Evolutionary conservation across 2,888 invertebrate genomes (phyloP), one percentile per base, ranked within the genome.

Genomic region (Orthonychiurus folsomi): DNA sequence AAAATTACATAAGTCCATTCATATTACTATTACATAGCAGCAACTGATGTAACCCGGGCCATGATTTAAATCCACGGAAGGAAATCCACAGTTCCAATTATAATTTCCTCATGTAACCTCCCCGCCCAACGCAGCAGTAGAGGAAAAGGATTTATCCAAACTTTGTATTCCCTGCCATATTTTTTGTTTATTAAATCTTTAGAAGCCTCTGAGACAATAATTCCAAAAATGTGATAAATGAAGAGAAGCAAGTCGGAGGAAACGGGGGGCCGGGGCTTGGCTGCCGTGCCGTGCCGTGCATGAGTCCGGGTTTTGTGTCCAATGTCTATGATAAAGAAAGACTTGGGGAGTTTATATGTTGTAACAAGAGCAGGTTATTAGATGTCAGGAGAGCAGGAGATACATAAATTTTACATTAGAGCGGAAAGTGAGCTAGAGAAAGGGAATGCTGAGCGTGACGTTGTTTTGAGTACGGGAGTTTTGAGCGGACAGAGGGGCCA

Each of bases 361-460:
- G 37, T 37, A 37, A 37, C 37, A 37, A 37, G 37, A 15, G 15
- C 9, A 37, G 37, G 37, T 37, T 37, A 37, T 37, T 37, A 37
- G 37, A 37, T 37, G 37, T 37, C 37, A 37, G 37, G 37, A 37
- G 37, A 37, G 37, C 37, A 37, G 37, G 37, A 37, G 37, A 37
- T 37, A 37, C 37, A 37, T 37, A 37, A 37, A 37, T 37, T 9
- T 37, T 37, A 37, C 37, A 37, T 37, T 37, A 37, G 37, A 15
- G 15, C 9, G 15, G 37, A 37, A 37, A 37, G 9, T 37, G 37
- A 37, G 37, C 5, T n/a, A 15, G 37, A 37, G 37, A 37, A 15
- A n/a, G 37, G 15, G 37, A 15, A 37, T 37, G 37, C n/a, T n/a
- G n/a, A n/a, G n/a, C n/a, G n/a, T n/a, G n/a, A n/a, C n/a, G n/a